Conservation (phyloP, 2,113 vertebrate genomes). For the Pontoporia blainvillei region DNA sequence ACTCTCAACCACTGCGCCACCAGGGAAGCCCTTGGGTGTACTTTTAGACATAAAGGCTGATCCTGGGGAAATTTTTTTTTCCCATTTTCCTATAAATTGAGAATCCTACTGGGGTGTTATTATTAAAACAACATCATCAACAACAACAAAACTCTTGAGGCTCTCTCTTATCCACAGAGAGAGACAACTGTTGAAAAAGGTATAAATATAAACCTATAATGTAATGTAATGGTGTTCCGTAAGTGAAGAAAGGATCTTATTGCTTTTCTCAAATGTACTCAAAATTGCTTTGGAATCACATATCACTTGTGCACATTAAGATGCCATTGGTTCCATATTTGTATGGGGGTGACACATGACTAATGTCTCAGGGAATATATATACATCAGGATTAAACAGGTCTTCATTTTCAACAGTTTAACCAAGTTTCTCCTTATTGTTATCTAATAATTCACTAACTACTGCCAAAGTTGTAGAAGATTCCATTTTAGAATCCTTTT, state of each 20-base stretch:
- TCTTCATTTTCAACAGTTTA: neutral
- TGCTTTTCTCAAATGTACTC: neutral
- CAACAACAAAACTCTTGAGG: neutral
- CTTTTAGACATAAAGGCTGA: neutral
- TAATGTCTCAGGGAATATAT: constrained; percentile 10
- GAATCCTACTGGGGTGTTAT: neutral
- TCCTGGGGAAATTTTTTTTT: neutral
- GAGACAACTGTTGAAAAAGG: neutral
- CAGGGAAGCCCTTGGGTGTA: too few species aligned
- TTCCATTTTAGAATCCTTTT: constrained; percentile 6
- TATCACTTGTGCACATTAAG: neutral
- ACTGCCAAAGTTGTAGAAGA: neutral
- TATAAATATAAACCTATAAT: constrained; percentile 1
- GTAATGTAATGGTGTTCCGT: neutral
- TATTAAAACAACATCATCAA: neutral
- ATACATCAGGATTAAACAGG: neutral
- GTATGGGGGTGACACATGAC: neutral
- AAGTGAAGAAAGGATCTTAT: neutral
- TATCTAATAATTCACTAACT: neutral
- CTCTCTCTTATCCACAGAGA: neutral
- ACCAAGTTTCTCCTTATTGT: neutral
- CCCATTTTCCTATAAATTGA: neutral
- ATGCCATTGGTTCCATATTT: neutral
- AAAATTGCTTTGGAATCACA: neutral
- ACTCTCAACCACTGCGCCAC: too few species aligned